Evolutionary conservation across 2,888 invertebrate genomes (phyloP).

Genomic region (Galerucella pusilla): DNA sequence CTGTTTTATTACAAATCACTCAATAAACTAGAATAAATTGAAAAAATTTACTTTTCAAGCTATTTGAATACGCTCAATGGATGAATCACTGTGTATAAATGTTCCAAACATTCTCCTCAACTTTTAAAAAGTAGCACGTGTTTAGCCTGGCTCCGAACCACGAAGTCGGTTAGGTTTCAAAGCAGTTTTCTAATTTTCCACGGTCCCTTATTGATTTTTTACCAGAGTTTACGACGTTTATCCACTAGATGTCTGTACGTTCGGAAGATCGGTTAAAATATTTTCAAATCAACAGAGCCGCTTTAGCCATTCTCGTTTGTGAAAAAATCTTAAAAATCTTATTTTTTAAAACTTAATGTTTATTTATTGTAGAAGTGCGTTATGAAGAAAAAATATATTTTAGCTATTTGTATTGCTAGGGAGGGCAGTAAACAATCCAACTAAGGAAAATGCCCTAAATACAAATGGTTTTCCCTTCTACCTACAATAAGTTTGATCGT

Average conservation of each 20-base stretch:
- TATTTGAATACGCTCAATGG: too few species aligned
- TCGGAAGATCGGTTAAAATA: background rate
- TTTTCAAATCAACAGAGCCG: background rate
- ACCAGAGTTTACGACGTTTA: background rate
- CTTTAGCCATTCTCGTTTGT: background rate
- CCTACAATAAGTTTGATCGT: background rate
- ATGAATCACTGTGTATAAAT: too few species aligned
- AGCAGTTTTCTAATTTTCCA: constrained; percentile 25
- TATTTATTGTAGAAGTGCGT: background rate
- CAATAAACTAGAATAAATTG: too few species aligned
- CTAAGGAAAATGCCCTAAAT: too few species aligned
- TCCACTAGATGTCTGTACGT: constrained; percentile 16
- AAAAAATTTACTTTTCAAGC: too few species aligned
- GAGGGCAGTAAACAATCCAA: too few species aligned
- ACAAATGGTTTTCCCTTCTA: background rate
- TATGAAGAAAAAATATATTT: too few species aligned
- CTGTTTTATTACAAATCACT: too few species aligned
- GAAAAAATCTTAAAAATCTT: background rate
- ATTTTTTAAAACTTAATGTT: background rate
- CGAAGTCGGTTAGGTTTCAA: background rate
- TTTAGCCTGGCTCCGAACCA: constrained; percentile 18
- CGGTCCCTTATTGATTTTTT: constrained; percentile 25
- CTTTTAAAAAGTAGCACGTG: background rate
- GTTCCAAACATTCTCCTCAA: background rate
- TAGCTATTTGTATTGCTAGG: too few species aligned